These are phyloP conservation scores for Teleogryllus occipitalis DNA, from an alignment of 1,140 invertebrate genomes.

Conservation along the genomic window DNA sequence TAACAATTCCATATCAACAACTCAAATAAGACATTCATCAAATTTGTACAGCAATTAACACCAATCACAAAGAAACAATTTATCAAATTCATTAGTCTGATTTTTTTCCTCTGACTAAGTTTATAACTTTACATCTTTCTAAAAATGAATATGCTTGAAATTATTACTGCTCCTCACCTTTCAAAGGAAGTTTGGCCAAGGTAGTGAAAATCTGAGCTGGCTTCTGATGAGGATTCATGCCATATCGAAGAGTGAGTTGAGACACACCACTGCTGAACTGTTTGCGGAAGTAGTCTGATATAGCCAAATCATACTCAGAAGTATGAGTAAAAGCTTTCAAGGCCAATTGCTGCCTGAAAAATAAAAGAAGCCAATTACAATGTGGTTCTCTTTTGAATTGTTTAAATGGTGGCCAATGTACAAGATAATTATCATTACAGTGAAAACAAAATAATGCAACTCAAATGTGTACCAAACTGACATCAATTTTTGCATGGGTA, in stretches of 20 bases:
- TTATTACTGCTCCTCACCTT: constrained; percentile 37
- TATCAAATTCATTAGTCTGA: too few relatives aligned
- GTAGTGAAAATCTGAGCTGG: constrained; percentile 89
- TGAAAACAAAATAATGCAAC: too few relatives aligned
- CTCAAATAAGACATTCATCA: not conserved
- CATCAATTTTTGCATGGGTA: too few relatives aligned
- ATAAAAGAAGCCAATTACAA: constrained; percentile 16
- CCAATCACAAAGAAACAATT: too few relatives aligned
- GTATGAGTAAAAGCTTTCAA: constrained; percentile 95
- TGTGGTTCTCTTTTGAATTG: too few relatives aligned
- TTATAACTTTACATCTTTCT: too few relatives aligned
- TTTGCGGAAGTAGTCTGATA: constrained; percentile 91
- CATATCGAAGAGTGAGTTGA: constrained; percentile 83
- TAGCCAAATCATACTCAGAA: constrained; percentile 86
- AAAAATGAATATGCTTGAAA: not conserved
- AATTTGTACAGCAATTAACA: too few relatives aligned
- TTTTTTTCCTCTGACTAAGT: too few relatives aligned
- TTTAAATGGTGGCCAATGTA: too few relatives aligned
- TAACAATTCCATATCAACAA: not conserved
- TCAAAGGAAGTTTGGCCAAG: constrained; percentile 71
- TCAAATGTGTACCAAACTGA: too few relatives aligned
- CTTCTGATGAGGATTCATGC: constrained; percentile 97
- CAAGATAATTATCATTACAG: too few relatives aligned
- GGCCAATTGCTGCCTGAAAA: constrained; percentile 59
- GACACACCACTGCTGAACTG: constrained; percentile 72